A percentile compares a stretch with the other conserved stretches of the same genome.
These are phyloP conservation scores for Pygoscelis adeliae DNA, from an alignment of 2,113 vertebrate species.

Conservation along the genomic window DNA sequence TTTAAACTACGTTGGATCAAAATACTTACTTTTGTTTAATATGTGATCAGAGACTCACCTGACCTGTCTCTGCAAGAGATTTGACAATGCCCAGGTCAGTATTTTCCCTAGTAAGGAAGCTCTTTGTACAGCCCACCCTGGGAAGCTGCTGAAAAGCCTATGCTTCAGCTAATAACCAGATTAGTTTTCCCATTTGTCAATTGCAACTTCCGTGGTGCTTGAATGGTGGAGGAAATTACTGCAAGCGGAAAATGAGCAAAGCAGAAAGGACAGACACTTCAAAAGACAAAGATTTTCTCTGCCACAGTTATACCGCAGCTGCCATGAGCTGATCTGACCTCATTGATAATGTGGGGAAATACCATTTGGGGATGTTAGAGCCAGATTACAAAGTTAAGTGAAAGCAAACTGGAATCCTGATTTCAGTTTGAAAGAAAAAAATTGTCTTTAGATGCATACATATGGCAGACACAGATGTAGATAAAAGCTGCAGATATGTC, in stretches of 20 bases:
- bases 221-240: background rate
- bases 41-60: background rate
- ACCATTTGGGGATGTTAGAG: background rate
- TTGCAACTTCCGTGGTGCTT: background rate
- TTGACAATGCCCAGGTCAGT: background rate
- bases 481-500: background rate
- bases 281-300: background rate
- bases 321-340: background rate
- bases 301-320: background rate
- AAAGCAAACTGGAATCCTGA: background rate
- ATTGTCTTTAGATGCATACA: background rate
- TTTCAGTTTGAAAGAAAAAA: background rate
- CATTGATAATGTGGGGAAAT: background rate
- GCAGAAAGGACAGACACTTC: background rate
- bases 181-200: background rate
- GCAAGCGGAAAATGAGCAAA: background rate
- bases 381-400: background rate
- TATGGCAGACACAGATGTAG: background rate
- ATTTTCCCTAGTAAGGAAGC: background rate
- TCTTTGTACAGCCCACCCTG: background rate
- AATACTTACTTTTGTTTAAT: constrained; percentile 38
- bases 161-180: background rate
- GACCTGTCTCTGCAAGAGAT: background rate
- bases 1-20: constrained; percentile 1
- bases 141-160: background rate